Percentiles rank a stretch among this genome's conserved stretches.
phyloP scores from a whole-genome alignment of 2,113 vertebrate genomes.

The Platanista minor region DNA sequence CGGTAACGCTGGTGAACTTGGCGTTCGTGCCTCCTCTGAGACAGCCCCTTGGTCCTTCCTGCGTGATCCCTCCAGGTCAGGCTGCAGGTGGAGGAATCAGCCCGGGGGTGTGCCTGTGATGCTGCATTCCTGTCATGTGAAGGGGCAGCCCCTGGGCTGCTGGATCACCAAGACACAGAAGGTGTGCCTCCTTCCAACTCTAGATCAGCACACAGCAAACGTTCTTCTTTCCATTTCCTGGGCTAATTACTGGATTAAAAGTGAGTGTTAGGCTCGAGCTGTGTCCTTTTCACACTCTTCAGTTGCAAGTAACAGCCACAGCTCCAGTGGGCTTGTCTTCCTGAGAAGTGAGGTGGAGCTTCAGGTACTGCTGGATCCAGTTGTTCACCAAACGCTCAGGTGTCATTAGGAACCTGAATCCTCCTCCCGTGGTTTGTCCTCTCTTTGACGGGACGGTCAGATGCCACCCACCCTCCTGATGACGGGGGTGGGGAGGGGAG shows the following conservation, averaged over 20 bases:
- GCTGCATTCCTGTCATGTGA: fast-evolving
- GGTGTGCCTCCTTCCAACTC: background rate
- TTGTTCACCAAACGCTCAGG: background rate
- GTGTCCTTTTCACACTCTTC: fast-evolving
- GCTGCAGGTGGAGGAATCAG: background rate
- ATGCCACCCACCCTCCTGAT: background rate
- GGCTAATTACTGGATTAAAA: background rate
- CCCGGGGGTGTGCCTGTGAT: fast-evolving
- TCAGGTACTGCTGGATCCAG: background rate
- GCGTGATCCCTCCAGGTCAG: background rate
- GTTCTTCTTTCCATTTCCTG: background rate
- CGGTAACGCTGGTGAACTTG: fast-evolving
- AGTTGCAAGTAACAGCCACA: background rate
- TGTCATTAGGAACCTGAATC: background rate
- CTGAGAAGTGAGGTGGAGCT: background rate
- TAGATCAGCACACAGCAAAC: fast-evolving
- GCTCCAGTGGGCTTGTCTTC: background rate
- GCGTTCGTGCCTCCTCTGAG: fast-evolving
- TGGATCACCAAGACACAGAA: fast-evolving
- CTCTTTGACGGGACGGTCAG: too few species aligned
- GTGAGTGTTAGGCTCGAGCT: fast-evolving
- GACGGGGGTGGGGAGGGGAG: too few species aligned
- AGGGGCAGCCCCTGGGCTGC: background rate
- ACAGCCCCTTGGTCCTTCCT: too few species aligned
- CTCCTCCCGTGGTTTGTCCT: fast-evolving